Evolutionary conservation across 2,113 vertebrate species (phyloP).

Genomic region (Riparia riparia): DNA sequence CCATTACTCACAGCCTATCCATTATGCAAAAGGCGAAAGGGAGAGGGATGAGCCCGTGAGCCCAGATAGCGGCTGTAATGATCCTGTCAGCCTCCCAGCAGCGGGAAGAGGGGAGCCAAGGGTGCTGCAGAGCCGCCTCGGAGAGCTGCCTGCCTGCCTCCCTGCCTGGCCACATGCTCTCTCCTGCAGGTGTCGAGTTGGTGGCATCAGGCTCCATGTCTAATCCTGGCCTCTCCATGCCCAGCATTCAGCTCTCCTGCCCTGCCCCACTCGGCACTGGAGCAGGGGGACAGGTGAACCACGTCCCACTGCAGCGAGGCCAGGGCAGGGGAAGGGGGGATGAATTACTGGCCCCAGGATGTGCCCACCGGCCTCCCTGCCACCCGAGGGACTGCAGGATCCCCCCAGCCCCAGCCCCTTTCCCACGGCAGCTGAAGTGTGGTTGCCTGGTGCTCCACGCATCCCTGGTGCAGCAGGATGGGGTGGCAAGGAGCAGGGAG

Average conservation of each 20-base stretch:
- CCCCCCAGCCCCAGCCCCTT: neutral
- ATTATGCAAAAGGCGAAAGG: constrained; percentile 74
- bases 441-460: accelerated
- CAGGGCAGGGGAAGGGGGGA: neutral
- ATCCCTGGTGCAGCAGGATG: neutral
- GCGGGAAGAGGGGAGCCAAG: neutral
- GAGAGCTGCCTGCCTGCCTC: neutral
- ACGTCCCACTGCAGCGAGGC: neutral
- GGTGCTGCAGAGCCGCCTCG: neutral
- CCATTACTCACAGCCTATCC: constrained; percentile 78
- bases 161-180: neutral
- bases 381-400: accelerated
- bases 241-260: neutral
- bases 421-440: neutral
- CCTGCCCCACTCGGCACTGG: accelerated
- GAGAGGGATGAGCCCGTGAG: constrained; percentile 46
- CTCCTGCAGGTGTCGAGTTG: neutral
- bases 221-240: neutral
- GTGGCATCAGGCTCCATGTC: neutral
- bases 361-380: neutral
- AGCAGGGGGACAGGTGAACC: accelerated
- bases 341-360: neutral
- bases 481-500: neutral
- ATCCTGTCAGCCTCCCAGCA: constrained; percentile 51
- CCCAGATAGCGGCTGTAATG: constrained; percentile 53